Evolutionary conservation across 2,888 invertebrate genomes (phyloP), one percentile per base, ranked within the genome.

Genomic region (Amphipoea oculea): DNA sequence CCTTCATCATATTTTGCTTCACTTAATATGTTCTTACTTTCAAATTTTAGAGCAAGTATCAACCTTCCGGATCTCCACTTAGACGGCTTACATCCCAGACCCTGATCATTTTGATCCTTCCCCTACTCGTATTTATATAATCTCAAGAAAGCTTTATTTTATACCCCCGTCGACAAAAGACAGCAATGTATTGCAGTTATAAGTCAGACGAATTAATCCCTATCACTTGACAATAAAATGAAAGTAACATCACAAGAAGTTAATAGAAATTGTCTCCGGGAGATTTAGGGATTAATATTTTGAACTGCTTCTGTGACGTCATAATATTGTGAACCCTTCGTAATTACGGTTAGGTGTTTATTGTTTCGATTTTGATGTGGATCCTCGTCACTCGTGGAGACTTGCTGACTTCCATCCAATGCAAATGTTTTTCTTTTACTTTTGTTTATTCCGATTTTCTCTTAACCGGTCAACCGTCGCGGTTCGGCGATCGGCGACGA

Each of bases 171-270:
- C 92, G 91, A 89, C 88, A 92, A 84, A 88, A 93, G 95, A 95
- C 95, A 94, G 94, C 90, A 95, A 97, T 96, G 95, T 95, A 97
- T 97, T 94, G 94, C 96, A 95, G 96, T 96, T 95, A 97, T 97
- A 96, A 97, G 97, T 96, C 96, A 96, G 92, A 94, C 91, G 94
- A 96, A 96, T 95, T 97, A 97, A 96, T 96, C 97, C 95, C 94
- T 96, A 96, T 96, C 96, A 95, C 95, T 96, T 93, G 94, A 95
- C 94, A 97, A 96, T 94, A 95, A 96, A 96, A 95, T 96, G 92
- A 94, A 96, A 95, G 95, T 95, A 92, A 95, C 96, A 94, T 96
- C 95, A 94, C 93, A 95, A 94, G 96, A 95, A 95, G 96, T 96
- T 95, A 96, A 97, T 95, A 95, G 95, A 94, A 94, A 96, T 94